phyloP scores from a whole-genome alignment of 2,797 vertebrate species.

The Parambassis ranga region DNA sequence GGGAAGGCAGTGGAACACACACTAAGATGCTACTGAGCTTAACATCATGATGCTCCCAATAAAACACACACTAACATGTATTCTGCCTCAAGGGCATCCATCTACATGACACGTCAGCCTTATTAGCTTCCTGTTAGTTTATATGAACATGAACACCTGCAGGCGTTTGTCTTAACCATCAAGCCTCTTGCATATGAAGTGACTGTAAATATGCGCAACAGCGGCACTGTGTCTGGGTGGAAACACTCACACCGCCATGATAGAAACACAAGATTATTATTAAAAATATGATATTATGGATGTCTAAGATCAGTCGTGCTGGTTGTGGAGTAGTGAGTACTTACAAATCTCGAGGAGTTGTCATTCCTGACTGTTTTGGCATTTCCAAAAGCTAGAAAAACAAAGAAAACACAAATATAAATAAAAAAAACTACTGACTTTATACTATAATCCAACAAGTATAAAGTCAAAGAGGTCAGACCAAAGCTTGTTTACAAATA shows the following conservation, averaged over 20 bases:
- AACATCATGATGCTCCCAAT: background rate
- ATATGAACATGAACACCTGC: background rate
- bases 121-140: background rate
- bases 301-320: too few species aligned
- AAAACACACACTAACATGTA: background rate
- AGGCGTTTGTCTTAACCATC: background rate
- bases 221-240: too few species aligned
- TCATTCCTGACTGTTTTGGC: slow-evolving; percentile 98
- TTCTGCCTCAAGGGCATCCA: background rate
- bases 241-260: too few species aligned
- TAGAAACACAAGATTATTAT: background rate
- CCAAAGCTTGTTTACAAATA: slow-evolving; percentile 10
- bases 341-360: slow-evolving; percentile 99
- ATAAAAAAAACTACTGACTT: background rate
- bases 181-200: background rate
- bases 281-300: too few species aligned
- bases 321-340: slow-evolving; percentile 79
- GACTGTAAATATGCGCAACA: too few species aligned
- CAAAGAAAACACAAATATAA: slow-evolving; percentile 20
- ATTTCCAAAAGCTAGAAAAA: slow-evolving; percentile 92
- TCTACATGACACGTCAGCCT: background rate
- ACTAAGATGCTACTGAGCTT: too few species aligned
- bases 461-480: background rate
- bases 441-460: background rate
- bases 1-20: background rate